Evolutionary conservation across 2,797 vertebrate genomes (phyloP).

Genomic region (Alca torda): DNA sequence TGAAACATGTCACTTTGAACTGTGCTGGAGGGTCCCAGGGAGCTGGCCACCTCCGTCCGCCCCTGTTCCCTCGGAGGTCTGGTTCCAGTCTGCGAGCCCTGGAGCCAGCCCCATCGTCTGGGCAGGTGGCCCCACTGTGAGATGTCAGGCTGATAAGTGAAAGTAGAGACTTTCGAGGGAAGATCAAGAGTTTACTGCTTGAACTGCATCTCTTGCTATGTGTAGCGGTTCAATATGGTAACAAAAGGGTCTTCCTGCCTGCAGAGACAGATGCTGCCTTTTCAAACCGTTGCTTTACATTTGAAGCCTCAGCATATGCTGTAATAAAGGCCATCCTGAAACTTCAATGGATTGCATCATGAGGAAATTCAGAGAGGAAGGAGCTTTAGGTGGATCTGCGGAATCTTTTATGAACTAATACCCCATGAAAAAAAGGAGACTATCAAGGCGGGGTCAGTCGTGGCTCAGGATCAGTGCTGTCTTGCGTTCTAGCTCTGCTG

Average conservation of each 20-base stretch:
- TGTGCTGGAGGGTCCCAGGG: conserved; percentile 74
- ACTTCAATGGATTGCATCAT: conserved; percentile 28
- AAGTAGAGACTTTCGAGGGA: conserved; percentile 58
- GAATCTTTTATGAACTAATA: conserved; percentile 30
- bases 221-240: conserved; percentile 53
- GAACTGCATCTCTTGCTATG: conserved; percentile 32
- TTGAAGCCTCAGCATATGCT: conserved; percentile 49
- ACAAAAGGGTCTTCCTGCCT: conserved; percentile 61
- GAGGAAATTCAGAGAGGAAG: conserved; percentile 48
- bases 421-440: neutral
- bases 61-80: conserved; percentile 57
- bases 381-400: conserved; percentile 46
- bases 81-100: conserved; percentile 78
- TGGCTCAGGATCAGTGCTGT: neutral
- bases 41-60: conserved; percentile 65
- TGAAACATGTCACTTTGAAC: conserved; percentile 81
- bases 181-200: conserved; percentile 65
- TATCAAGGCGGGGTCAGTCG: neutral
- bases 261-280: conserved; percentile 47
- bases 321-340: conserved; percentile 46
- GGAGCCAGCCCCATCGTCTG: conserved; percentile 83
- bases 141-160: conserved; percentile 88
- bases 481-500: neutral
- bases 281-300: conserved; percentile 13
- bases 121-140: conserved; percentile 86